Percentiles rank a stretch among this genome's conserved stretches.
phyloP scores from a whole-genome alignment of 92 coral and sea anemone genomes.

The Porites rus region DNA sequence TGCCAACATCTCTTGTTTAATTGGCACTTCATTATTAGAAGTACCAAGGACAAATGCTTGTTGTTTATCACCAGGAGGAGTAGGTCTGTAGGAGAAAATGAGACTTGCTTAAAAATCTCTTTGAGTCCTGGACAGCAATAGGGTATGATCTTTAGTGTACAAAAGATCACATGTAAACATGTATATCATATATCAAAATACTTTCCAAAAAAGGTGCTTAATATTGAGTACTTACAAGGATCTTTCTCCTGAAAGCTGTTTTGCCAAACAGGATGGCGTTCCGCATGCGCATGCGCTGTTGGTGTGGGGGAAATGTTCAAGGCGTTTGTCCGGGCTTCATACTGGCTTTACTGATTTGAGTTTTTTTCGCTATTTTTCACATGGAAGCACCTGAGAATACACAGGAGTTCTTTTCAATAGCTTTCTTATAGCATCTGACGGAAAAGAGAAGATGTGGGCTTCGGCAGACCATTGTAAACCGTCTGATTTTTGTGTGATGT shows the following conservation, averaged over 20 bases:
- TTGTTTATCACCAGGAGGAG: slow-evolving; percentile 3
- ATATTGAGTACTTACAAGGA: slow-evolving; percentile 27
- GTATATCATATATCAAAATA: neutral
- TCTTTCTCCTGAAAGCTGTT: slow-evolving; percentile 38
- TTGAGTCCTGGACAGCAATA: neutral
- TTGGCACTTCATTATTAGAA: slow-evolving; percentile 25
- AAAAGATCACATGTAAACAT: too few relatives aligned
- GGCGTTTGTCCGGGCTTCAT: neutral
- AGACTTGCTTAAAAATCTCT: neutral
- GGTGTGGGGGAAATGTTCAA: neutral
- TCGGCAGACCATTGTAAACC: slow-evolving; percentile 5
- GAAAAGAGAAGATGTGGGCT: slow-evolving; percentile 16
- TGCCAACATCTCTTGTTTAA: slow-evolving; percentile 33
- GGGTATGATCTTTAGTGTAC: too few relatives aligned
- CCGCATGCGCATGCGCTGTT: neutral
- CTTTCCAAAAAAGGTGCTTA: neutral
- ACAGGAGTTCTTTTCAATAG: neutral
- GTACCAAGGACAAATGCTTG: slow-evolving; percentile 35
- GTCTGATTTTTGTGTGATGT: too few relatives aligned
- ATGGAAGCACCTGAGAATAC: slow-evolving; percentile 1
- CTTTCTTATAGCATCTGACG: neutral
- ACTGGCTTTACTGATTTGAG: neutral
- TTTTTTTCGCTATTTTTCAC: slow-evolving; percentile 3
- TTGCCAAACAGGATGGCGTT: neutral
- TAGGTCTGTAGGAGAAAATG: slow-evolving; percentile 8